These are phyloP conservation scores for Emys orbicularis DNA, from an alignment of 2,797 vertebrate genomes.

Conservation along the genomic window DNA sequence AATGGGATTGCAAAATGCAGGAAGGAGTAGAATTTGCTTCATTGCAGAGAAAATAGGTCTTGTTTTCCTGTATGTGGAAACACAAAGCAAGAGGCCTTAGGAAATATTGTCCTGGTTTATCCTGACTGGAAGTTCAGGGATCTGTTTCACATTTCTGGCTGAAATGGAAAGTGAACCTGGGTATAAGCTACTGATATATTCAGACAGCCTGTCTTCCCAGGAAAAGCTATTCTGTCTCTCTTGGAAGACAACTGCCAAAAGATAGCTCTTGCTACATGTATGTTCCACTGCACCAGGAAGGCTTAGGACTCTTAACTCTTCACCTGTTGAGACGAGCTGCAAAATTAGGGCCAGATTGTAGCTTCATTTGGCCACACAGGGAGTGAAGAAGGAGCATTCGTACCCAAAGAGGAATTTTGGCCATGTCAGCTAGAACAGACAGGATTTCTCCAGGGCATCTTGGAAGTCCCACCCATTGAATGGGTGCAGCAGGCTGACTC, in stretches of 20 bases:
- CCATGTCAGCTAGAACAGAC: conserved; percentile 1
- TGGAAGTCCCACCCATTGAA: background rate
- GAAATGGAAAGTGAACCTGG: background rate
- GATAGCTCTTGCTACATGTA: background rate
- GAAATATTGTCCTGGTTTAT: background rate
- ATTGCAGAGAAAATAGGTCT: background rate
- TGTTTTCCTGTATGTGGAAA: conserved; percentile 14
- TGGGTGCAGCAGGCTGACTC: background rate
- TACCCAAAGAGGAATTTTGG: conserved; percentile 54
- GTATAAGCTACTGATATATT: background rate
- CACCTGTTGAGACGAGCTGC: conserved; percentile 48
- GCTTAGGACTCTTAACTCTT: conserved; percentile 31
- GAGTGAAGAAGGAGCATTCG: conserved; percentile 45
- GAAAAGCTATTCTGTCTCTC: background rate
- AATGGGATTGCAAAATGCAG: background rate
- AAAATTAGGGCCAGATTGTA: conserved; percentile 11
- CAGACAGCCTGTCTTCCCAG: background rate
- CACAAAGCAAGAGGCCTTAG: conserved; percentile 32
- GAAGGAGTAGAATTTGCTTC: background rate
- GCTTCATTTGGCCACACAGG: background rate
- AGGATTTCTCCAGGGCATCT: background rate
- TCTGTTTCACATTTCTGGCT: background rate
- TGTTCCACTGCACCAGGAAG: conserved; percentile 14
- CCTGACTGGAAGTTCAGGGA: background rate
- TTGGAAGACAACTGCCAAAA: background rate